Conservation (phyloP, 92 coral and sea anemone genomes). For the Palythoa grandis region DNA sequence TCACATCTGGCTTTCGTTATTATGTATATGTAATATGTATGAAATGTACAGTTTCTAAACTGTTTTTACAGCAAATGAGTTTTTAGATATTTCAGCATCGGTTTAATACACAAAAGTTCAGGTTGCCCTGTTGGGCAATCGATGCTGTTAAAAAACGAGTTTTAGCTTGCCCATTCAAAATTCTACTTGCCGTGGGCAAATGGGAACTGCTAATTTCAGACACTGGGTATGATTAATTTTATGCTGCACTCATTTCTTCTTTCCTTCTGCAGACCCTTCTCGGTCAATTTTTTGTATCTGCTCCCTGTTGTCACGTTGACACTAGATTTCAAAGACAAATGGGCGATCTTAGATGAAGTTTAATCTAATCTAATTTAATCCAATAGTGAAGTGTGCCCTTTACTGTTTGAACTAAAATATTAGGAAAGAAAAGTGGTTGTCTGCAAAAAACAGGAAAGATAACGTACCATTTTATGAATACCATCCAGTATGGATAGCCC, state of each 20-base stretch:
- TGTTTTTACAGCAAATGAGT: too few relatives aligned
- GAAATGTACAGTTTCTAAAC: too few relatives aligned
- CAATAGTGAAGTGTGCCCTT: background rate
- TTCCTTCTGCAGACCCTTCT: slow-evolving; percentile 14
- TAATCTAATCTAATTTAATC: background rate
- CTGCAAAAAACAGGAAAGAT: background rate
- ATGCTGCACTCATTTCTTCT: background rate
- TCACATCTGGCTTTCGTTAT: too few relatives aligned
- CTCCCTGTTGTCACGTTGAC: slow-evolving; percentile 17
- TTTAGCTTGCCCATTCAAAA: too few relatives aligned
- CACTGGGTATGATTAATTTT: slow-evolving; percentile 7
- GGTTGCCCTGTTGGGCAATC: too few relatives aligned
- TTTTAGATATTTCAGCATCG: too few relatives aligned
- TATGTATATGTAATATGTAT: too few relatives aligned
- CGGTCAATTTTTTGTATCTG: background rate
- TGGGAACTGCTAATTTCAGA: too few relatives aligned
- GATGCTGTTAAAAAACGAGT: too few relatives aligned
- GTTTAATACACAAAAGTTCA: too few relatives aligned
- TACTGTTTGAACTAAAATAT: background rate
- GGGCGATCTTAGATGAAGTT: background rate
- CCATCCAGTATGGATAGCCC: slow-evolving; percentile 26
- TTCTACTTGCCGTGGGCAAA: too few relatives aligned
- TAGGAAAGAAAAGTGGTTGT: background rate
- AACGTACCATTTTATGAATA: slow-evolving; percentile 31
- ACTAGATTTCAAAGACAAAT: background rate